Evolutionary conservation across 2,888 invertebrate genomes (phyloP).

Genomic region (Drosophila putrida): DNA sequence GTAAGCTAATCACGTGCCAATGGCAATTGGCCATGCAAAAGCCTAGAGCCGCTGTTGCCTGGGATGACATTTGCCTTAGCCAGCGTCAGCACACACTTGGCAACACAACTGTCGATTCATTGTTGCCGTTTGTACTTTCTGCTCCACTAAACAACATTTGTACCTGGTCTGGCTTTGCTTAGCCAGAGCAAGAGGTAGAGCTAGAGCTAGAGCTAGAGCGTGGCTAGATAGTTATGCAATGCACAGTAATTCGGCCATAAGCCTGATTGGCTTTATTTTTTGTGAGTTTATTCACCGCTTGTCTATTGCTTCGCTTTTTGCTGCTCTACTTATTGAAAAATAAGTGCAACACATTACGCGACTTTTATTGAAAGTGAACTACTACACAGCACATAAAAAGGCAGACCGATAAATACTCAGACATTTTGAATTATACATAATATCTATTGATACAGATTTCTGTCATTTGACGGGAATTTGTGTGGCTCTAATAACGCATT

Average conservation of each 20-base stretch:
- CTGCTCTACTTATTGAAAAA: conserved; percentile 54
- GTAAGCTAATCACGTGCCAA: conserved; percentile 79
- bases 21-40: conserved; percentile 61
- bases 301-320: conserved; percentile 55
- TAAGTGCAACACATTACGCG: conserved; percentile 47
- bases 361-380: conserved; percentile 52
- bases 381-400: conserved; percentile 30
- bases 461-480: conserved; percentile 30
- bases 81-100: conserved; percentile 40
- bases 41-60: conserved; percentile 40
- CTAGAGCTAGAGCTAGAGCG: conserved; percentile 39
- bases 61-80: conserved; percentile 71
- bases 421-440: conserved; percentile 30
- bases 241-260: conserved; percentile 67
- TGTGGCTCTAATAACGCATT: conserved; percentile 21
- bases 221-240: conserved; percentile 68
- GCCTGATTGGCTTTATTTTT: conserved; percentile 65
- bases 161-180: conserved; percentile 34
- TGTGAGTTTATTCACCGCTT: conserved; percentile 42
- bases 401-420: conserved; percentile 35
- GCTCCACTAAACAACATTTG: conserved; percentile 68
- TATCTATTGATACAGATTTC: conserved; percentile 36
- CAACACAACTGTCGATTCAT: conserved; percentile 46
- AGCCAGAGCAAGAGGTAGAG: conserved; percentile 32
- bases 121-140: conserved; percentile 59